Percentiles rank a stretch among this genome's conserved stretches.
Evolutionary conservation across 2,113 vertebrate genomes (phyloP).

Genomic region (Notarius lentiginosus): DNA sequence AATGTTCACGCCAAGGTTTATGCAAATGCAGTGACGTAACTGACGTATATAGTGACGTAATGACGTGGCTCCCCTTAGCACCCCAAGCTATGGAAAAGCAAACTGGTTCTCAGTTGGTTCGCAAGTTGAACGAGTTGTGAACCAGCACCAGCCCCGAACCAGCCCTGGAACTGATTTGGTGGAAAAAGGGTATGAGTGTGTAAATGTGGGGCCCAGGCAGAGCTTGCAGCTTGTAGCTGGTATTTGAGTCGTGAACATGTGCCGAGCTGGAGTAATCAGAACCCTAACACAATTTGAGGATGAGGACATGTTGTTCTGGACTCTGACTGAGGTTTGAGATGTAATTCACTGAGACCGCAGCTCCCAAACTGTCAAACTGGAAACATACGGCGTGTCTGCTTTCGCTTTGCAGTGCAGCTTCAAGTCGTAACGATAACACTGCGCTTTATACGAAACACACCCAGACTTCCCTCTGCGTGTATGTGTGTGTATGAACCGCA

Average conservation of each 20-base stretch:
- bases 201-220: background rate
- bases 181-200: no score
- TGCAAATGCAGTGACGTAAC: no score
- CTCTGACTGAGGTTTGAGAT: conserved; percentile 69
- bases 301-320: conserved; percentile 65
- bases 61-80: no score
- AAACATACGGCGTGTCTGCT: conserved; percentile 61
- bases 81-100: no score
- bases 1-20: no score
- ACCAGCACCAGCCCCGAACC: no score
- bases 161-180: no score
- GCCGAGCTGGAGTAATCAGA: conserved; percentile 62
- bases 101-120: no score
- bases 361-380: conserved; percentile 56
- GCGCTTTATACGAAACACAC: conserved; percentile 64
- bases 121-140: no score
- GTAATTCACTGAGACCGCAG: conserved; percentile 65
- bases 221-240: background rate
- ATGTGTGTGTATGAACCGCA: conserved; percentile 17
- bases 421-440: conserved; percentile 68
- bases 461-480: background rate
- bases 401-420: conserved; percentile 59
- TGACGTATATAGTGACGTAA: no score
- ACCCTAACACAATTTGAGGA: conserved; percentile 70
- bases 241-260: conserved; percentile 34